Evolutionary conservation across 2,888 invertebrate species (phyloP).

Genomic region (Lamproptera curius): DNA sequence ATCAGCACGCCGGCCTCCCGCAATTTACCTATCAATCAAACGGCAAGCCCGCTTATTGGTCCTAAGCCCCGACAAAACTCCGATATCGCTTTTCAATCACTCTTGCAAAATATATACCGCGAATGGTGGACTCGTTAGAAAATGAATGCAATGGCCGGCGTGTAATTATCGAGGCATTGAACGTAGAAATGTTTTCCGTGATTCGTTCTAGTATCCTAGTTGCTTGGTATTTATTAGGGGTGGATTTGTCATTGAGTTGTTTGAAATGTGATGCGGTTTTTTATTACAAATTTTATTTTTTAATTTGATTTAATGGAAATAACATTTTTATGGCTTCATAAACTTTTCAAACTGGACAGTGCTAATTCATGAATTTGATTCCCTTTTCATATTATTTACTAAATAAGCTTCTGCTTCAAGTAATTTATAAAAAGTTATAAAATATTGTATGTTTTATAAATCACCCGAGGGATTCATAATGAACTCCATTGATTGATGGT

Average conservation of each 20-base stretch:
- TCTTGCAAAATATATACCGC: constrained; percentile 27
- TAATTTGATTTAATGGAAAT: too few species aligned
- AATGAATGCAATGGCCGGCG: constrained; percentile 10
- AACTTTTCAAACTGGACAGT: too few species aligned
- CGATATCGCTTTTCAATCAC: constrained; percentile 52
- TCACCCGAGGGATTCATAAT: constrained; percentile 4
- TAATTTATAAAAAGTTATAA: too few species aligned
- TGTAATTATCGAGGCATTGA: constrained; percentile 11
- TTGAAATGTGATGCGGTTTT: too few species aligned
- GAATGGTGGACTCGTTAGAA: constrained; percentile 13
- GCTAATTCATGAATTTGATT: too few species aligned
- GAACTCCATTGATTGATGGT: not conserved
- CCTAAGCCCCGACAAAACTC: constrained; percentile 35
- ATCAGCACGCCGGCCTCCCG: constrained; percentile 69
- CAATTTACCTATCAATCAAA: constrained; percentile 78
- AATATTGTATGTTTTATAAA: too few species aligned
- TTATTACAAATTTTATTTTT: too few species aligned
- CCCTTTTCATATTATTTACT: too few species aligned
- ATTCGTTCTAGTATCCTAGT: not conserved
- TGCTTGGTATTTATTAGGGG: not conserved
- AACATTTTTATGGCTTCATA: too few species aligned
- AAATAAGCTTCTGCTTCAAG: too few species aligned
- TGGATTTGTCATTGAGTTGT: too few species aligned
- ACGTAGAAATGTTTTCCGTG: not conserved
- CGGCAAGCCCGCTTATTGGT: too few species aligned